Evolutionary conservation across 2,888 invertebrate species (phyloP).

Genomic region (Campaea margaritaria): DNA sequence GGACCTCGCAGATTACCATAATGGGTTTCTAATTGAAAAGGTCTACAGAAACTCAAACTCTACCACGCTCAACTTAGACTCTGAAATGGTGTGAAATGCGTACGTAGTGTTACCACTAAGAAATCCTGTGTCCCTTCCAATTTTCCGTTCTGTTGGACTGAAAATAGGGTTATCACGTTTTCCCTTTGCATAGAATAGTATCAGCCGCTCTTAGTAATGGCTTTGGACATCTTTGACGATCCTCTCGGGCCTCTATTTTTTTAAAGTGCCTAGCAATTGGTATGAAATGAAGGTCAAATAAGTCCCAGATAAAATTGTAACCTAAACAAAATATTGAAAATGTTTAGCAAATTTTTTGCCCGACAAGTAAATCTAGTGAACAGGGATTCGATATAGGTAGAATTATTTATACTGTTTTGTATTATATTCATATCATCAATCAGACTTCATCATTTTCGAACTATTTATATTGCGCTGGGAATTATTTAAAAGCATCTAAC

Average conservation of each 20-base stretch:
- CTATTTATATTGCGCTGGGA: no score
- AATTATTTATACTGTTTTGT: no score
- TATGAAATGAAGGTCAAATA: conserved; percentile 6
- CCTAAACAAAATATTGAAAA: neutral
- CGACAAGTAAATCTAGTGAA: no score
- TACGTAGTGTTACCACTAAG: conserved; percentile 30
- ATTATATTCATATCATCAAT: no score
- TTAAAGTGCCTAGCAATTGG: neutral
- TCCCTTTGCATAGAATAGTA: conserved; percentile 38
- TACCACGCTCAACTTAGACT: neutral
- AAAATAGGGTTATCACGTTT: conserved; percentile 44
- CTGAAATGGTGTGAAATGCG: neutral
- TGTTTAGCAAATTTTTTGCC: no score
- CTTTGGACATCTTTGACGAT: conserved; percentile 26
- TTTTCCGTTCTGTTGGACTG: conserved; percentile 50
- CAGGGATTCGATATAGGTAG: no score
- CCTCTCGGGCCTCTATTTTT: conserved; percentile 13
- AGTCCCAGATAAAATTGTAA: neutral
- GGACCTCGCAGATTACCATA: conserved; percentile 5
- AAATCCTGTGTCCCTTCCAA: conserved; percentile 48
- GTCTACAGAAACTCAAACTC: conserved; percentile 1
- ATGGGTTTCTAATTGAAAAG: conserved; percentile 13
- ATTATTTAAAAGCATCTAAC: no score
- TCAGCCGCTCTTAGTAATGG: conserved; percentile 22
- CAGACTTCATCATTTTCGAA: no score